Percentiles rank a stretch among this genome's conserved stretches.
Evolutionary conservation across 2,888 invertebrate genomes (phyloP).

Genomic region (Himalopsyche kuldschensis): DNA sequence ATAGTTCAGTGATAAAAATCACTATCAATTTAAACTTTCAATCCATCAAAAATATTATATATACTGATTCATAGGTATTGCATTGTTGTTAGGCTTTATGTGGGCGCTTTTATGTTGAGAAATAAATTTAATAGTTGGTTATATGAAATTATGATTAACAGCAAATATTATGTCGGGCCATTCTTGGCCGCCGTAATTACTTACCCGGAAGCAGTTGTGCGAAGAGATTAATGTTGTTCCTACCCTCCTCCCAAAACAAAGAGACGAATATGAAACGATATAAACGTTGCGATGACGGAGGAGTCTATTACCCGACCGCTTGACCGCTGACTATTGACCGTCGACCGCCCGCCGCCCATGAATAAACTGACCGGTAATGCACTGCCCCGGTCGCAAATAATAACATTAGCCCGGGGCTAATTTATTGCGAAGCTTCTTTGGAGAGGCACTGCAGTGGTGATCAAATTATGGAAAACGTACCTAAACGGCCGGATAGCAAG

Average conservation of each 20-base stretch:
- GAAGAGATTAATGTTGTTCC: neutral
- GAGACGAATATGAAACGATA: neutral
- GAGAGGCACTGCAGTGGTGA: neutral
- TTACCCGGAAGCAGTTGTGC: neutral
- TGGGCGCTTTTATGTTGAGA: too few species aligned
- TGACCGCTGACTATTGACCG: conserved; percentile 9
- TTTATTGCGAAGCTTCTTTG: conserved; percentile 8
- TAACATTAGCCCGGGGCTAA: conserved; percentile 23
- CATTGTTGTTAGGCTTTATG: too few species aligned
- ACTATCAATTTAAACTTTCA: too few species aligned
- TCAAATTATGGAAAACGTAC: neutral
- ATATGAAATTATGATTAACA: neutral
- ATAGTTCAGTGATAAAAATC: too few species aligned
- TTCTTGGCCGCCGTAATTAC: neutral
- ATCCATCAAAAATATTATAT: too few species aligned
- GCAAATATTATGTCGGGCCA: neutral
- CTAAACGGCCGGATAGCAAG: neutral
- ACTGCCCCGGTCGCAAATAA: conserved; percentile 26
- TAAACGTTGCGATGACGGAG: neutral
- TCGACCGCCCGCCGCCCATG: neutral
- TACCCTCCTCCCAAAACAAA: neutral
- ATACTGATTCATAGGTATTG: too few species aligned
- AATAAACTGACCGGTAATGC: conserved; percentile 32
- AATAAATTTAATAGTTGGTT: too few species aligned
- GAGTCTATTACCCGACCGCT: conserved; percentile 11